phyloP scores from a whole-genome alignment of 1,140 invertebrate genomes.

The Drosophila novamexicana region DNA sequence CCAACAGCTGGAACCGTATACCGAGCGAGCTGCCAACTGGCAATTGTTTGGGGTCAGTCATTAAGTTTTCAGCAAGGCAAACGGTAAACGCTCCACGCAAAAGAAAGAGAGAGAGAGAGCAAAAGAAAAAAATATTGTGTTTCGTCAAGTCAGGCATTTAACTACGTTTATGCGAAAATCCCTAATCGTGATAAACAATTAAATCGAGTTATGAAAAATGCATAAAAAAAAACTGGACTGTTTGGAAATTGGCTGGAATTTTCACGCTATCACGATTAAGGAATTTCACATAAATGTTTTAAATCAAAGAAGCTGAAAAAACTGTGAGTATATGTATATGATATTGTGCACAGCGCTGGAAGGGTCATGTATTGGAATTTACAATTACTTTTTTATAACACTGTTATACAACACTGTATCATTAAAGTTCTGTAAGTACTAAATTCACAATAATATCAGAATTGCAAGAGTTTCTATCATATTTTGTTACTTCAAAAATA shows the following conservation, averaged over 20 bases:
- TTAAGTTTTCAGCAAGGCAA: slow-evolving; percentile 8
- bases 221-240: background rate
- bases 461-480: too few species aligned
- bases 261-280: slow-evolving; percentile 23
- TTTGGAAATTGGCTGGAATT: background rate
- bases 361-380: background rate
- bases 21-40: slow-evolving; percentile 3
- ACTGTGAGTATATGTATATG: slow-evolving; percentile 7
- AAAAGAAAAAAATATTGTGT: background rate
- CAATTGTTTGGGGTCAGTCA: slow-evolving; percentile 22
- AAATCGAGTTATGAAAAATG: background rate
- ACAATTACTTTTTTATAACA: too few species aligned
- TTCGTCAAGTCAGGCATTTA: background rate
- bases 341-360: background rate
- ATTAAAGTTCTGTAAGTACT: too few species aligned
- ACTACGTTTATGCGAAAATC: slow-evolving; percentile 28
- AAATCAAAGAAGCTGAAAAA: background rate
- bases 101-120: background rate
- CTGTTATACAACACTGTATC: too few species aligned
- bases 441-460: too few species aligned
- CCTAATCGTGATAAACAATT: slow-evolving; percentile 29
- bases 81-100: slow-evolving; percentile 14
- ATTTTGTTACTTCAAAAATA: too few species aligned
- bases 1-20: slow-evolving; percentile 17
- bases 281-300: slow-evolving; percentile 19